Conservation (phyloP, 2,888 invertebrate species). For the Onchidella celtica region DNA sequence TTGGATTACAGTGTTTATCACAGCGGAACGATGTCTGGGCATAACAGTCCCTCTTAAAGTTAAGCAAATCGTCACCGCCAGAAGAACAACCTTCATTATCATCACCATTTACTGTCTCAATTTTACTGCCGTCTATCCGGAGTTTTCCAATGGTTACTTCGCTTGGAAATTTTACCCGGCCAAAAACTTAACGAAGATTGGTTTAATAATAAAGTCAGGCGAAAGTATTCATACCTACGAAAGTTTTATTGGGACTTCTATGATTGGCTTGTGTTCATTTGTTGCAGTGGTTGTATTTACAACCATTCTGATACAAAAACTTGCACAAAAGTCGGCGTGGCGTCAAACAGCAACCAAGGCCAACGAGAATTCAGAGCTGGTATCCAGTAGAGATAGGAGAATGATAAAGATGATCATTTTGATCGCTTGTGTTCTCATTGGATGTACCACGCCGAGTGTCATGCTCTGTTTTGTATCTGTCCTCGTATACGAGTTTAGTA, state of each 20-base stretch:
- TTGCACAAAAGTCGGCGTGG: not conserved
- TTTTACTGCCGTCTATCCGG: not conserved
- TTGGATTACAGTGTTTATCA: constrained; percentile 13
- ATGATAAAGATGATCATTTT: too few species aligned
- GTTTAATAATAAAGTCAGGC: not conserved
- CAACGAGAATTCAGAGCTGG: too few species aligned
- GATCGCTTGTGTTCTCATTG: too few species aligned
- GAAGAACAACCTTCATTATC: not conserved
- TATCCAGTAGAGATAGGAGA: too few species aligned
- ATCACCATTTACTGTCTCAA: not conserved
- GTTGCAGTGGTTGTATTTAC: not conserved
- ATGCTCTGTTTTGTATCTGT: too few species aligned
- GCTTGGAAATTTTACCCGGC: not conserved
- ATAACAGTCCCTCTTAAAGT: constrained; percentile 13
- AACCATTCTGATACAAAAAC: not conserved
- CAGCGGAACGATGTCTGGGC: constrained; percentile 27
- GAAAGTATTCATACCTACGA: not conserved
- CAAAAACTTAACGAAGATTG: not conserved
- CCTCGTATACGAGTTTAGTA: too few species aligned
- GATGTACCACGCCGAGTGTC: too few species aligned
- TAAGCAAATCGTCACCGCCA: not conserved
- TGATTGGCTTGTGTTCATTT: not conserved
- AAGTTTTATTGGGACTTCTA: not conserved
- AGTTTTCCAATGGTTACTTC: not conserved
- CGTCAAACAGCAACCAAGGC: too few species aligned